Evolutionary conservation across 1,140 invertebrate species (phyloP).

Genomic region (Zeugodacus cucurbitae): DNA sequence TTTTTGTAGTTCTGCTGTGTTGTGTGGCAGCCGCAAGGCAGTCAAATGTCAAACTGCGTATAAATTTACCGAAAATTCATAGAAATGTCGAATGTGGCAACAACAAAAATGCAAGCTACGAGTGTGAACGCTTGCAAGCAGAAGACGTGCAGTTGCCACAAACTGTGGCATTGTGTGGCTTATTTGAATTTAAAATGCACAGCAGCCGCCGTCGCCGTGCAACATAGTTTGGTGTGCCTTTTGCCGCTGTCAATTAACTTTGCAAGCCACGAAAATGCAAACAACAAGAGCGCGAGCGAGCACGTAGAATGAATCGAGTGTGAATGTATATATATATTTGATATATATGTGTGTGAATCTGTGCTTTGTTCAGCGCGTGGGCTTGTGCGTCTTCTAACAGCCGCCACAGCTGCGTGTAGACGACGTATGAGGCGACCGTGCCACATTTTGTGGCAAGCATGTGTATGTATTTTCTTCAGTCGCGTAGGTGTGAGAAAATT

Average conservation of each 20-base stretch:
- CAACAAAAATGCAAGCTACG: background rate
- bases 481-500: constrained; percentile 33
- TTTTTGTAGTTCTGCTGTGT: background rate
- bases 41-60: constrained; percentile 27
- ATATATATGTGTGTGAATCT: background rate
- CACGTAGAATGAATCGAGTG: background rate
- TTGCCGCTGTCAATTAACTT: constrained; percentile 32
- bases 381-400: background rate
- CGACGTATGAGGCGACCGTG: background rate
- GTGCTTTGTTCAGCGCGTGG: background rate
- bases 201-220: background rate
- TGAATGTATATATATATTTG: background rate
- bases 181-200: constrained; percentile 37
- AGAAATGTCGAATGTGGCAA: background rate
- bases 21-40: background rate
- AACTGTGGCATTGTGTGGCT: constrained; percentile 20
- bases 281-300: background rate
- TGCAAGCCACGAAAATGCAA: constrained; percentile 26
- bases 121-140: background rate
- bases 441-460: background rate
- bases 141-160: constrained; percentile 1
- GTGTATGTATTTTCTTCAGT: background rate
- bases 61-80: constrained; percentile 33
- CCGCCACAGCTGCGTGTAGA: background rate
- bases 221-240: background rate